These are phyloP conservation scores for Rhinoraja longicauda DNA, from an alignment of 2,797 vertebrate genomes.

Conservation along the genomic window DNA sequence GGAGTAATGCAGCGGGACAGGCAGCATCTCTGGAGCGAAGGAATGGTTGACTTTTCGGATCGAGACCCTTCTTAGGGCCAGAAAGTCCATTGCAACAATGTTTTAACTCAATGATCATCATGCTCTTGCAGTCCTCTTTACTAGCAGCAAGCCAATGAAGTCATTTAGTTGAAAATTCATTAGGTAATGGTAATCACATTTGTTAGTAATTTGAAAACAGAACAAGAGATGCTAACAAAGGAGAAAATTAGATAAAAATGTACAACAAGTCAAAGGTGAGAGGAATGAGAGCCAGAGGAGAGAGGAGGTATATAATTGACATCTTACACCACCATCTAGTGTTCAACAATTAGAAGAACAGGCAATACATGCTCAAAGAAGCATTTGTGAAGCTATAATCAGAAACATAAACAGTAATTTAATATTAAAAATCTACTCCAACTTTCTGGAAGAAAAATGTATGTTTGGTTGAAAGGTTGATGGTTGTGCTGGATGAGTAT, in stretches of 20 bases:
- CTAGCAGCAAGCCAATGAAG: neutral
- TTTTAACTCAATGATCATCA: neutral
- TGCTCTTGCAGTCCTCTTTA: neutral
- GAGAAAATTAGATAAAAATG: slow-evolving; percentile 19
- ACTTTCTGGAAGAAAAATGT: neutral
- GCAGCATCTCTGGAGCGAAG: no score
- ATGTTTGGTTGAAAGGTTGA: neutral
- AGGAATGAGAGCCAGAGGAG: neutral
- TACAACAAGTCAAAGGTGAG: neutral
- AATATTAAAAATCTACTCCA: neutral
- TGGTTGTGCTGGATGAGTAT: neutral
- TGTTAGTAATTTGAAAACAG: neutral
- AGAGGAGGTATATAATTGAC: neutral
- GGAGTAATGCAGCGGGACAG: no score
- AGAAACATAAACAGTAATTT: neutral
- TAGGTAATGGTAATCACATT: neutral
- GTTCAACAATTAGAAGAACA: slow-evolving; percentile 24
- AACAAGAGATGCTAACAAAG: neutral
- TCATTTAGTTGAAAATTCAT: neutral
- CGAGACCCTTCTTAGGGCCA: no score
- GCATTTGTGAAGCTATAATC: neutral
- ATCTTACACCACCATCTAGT: slow-evolving; percentile 25
- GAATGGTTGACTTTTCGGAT: no score
- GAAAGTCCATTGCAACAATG: neutral
- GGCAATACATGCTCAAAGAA: neutral